phyloP scores from a whole-genome alignment of 1,140 invertebrate genomes.

The Aethina tumida region DNA sequence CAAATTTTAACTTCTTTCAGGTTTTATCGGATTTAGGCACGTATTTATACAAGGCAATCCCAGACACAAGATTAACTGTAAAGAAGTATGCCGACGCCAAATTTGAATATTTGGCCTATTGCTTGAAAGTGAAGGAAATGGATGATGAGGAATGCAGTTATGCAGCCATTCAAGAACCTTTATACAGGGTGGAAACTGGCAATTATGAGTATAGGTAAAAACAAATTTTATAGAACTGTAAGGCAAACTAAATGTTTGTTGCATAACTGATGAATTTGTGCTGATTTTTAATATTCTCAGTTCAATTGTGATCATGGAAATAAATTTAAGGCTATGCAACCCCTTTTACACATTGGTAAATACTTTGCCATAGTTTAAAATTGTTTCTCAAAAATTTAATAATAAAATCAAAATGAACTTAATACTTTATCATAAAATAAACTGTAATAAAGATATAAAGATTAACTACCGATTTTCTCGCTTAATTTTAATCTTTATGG shows the following conservation, averaged over 20 bases:
- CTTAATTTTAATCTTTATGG: too few relatives aligned
- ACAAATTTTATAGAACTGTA: background rate
- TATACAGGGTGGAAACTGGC: conserved; percentile 95
- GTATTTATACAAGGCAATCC: conserved; percentile 94
- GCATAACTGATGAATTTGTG: conserved; percentile 1
- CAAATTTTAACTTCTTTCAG: conserved; percentile 36
- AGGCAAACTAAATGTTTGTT: background rate
- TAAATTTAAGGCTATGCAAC: too few relatives aligned
- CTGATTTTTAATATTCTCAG: too few relatives aligned
- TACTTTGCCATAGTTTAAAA: too few relatives aligned
- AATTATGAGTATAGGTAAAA: conserved; percentile 93
- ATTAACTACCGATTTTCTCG: too few relatives aligned
- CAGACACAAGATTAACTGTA: conserved; percentile 94
- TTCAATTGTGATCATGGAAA: too few relatives aligned
- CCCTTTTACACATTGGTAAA: too few relatives aligned
- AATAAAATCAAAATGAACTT: too few relatives aligned
- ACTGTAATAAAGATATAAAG: too few relatives aligned
- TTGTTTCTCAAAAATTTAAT: too few relatives aligned
- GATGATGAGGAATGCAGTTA: conserved; percentile 97
- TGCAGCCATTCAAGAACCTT: conserved; percentile 86
- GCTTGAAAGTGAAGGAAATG: conserved; percentile 95
- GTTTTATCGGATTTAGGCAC: conserved; percentile 90
- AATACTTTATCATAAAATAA: too few relatives aligned
- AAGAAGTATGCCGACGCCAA: conserved; percentile 96
- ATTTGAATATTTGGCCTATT: conserved; percentile 98